Evolutionary conservation across 2,888 invertebrate species (phyloP).

Genomic region (Pterostichus niger): DNA sequence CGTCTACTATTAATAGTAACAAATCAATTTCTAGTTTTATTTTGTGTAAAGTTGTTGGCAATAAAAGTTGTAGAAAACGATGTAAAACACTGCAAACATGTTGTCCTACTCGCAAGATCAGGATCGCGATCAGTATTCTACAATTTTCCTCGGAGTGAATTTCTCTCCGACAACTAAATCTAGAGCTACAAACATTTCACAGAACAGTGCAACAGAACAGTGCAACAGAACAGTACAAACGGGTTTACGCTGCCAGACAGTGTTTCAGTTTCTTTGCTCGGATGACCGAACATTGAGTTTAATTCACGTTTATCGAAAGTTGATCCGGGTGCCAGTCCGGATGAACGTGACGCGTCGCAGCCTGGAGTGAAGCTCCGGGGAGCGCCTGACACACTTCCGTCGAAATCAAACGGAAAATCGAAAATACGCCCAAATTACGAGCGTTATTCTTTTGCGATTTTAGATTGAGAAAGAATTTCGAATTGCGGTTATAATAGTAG

Average conservation of each 20-base stretch:
- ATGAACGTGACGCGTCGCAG: slow-evolving; percentile 13
- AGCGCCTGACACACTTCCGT: background rate
- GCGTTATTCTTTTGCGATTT: too few species aligned
- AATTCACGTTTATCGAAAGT: slow-evolving; percentile 62
- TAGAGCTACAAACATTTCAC: slow-evolving; percentile 38
- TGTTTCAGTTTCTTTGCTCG: slow-evolving; percentile 49
- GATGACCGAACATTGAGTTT: slow-evolving; percentile 57
- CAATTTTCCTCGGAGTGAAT: slow-evolving; percentile 30
- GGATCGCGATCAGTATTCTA: slow-evolving; percentile 28
- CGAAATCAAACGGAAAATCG: slow-evolving; percentile 13
- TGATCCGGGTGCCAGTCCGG: slow-evolving; percentile 53
- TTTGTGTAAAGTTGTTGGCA: too few species aligned
- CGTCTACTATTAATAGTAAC: too few species aligned
- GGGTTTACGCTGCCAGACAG: background rate
- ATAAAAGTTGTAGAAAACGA: background rate
- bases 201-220: background rate
- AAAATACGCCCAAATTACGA: background rate
- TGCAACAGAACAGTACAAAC: background rate
- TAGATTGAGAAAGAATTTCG: too few species aligned
- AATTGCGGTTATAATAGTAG: too few species aligned
- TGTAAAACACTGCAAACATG: background rate
- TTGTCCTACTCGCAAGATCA: background rate
- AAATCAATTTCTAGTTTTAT: too few species aligned
- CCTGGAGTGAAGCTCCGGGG: slow-evolving; percentile 12
- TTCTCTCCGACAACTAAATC: slow-evolving; percentile 34